Base-by-base conservation (phyloP, 1,140 invertebrate genomes). In the Sminthurinus signatus region DNA sequence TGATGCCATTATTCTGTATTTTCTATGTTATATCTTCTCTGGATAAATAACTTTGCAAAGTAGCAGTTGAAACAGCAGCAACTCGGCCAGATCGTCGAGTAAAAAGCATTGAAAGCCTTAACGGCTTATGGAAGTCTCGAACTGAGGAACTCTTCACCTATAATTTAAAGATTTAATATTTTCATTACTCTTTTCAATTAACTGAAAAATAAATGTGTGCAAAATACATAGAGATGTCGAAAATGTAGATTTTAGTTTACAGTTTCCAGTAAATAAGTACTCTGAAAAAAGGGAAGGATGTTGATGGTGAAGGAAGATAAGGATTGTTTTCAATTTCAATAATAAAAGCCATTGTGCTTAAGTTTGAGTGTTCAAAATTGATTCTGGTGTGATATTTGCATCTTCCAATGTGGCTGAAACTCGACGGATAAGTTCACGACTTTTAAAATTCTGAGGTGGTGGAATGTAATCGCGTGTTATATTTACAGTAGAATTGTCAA, bases 51-150 rank as follows among this genome's bases (percentile, higher is more conserved):
- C 28, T 36, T 31, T 56, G 54, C 4, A 56, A 27, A 8, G 54
- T 56, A 39, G 36, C 54, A n/a, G 54, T 56, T 3, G 54, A 56
- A 5, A 56, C 36, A 19, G 54, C 54, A 10, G 54, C 54, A 12
- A 39, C 8, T 12, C 54, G 28, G n/a, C 19, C 19, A 19, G 31
- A 42, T 8, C 54, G 8, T 25, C 54, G 3, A 3, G 31, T 27
- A 19, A 56, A 39, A 2, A 56, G n/a, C 31, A 17, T 36, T 4
- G 54, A 56, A 2, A 56, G 36, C 4, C 31, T 2, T 14, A 36
- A 36, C 2, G 54, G 54, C 21, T 36, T 2, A 21, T 42, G 12
- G 3, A 8, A 23, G 14, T 39, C 39, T 42, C 14, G 5, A 36
- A 19, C 10, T 17, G 12, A 39, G 3, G 19, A 21, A 10, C 23